Conservation (phyloP, 2,113 vertebrate genomes). For the Psettodes erumei region DNA sequence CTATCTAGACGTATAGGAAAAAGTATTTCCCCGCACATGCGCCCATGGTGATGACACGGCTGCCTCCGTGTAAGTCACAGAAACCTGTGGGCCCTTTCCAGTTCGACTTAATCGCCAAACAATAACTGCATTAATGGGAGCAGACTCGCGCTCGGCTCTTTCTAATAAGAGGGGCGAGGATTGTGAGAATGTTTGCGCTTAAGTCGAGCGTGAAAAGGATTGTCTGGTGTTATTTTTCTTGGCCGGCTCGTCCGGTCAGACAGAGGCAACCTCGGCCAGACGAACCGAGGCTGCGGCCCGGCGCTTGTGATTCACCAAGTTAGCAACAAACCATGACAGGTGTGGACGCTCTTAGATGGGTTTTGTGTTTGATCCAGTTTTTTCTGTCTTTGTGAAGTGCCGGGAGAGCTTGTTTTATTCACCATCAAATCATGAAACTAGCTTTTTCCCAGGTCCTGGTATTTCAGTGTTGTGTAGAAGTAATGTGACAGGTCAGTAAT, state of each 20-base stretch:
- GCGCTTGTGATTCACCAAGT: slow-evolving; percentile 68
- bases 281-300: slow-evolving; percentile 44
- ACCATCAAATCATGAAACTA: slow-evolving; percentile 26
- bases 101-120: slow-evolving; percentile 73
- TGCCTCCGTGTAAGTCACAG: not conserved
- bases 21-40: not conserved
- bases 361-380: slow-evolving; percentile 47
- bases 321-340: slow-evolving; percentile 24
- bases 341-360: slow-evolving; percentile 30
- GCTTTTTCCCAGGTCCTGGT: slow-evolving; percentile 42
- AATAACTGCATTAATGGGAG: slow-evolving; percentile 76
- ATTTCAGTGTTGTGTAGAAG: slow-evolving; percentile 34
- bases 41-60: not conserved
- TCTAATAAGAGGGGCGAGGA: slow-evolving; percentile 62
- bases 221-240: slow-evolving; percentile 78
- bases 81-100: slow-evolving; percentile 34
- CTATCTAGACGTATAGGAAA: not conserved
- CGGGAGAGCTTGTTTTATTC: slow-evolving; percentile 37
- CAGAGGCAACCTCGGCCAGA: slow-evolving; percentile 63
- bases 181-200: slow-evolving; percentile 71
- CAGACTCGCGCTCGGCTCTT: slow-evolving; percentile 64
- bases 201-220: slow-evolving; percentile 79
- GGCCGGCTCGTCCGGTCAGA: slow-evolving; percentile 64
- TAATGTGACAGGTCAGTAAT: slow-evolving; percentile 19
- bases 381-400: slow-evolving; percentile 32